These are phyloP conservation scores for Mormyrus hasselquistii DNA, from an alignment of 2,797 vertebrate species.

Conservation along the genomic window DNA sequence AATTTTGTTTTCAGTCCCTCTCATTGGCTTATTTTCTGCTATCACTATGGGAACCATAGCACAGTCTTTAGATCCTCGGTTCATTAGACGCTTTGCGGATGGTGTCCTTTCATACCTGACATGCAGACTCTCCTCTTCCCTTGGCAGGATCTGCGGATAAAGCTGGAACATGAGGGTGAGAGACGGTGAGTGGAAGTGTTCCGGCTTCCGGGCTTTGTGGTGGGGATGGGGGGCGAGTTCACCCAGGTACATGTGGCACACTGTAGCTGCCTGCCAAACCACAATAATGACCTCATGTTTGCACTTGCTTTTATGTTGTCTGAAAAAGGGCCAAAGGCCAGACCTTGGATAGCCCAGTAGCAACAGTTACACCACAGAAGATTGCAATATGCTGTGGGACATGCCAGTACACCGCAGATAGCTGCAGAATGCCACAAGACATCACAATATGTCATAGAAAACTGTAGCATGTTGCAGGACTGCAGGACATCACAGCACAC, in stretches of 20 bases:
- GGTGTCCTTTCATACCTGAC: not conserved
- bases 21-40: not conserved
- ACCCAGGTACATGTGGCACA: not conserved
- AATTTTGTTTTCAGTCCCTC: constrained; percentile 11
- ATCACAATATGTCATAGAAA: not conserved
- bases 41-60: not conserved
- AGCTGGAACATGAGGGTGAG: constrained; percentile 90
- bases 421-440: not conserved
- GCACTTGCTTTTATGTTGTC: not conserved
- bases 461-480: not conserved
- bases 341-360: not conserved
- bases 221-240: not conserved
- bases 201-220: not conserved
- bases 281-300: constrained; percentile 36
- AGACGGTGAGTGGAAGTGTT: constrained; percentile 73
- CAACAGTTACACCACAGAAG: not conserved
- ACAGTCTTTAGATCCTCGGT: not conserved
- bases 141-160: constrained; percentile 83
- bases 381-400: not conserved
- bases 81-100: not conserved
- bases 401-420: not conserved
- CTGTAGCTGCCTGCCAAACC: not conserved
- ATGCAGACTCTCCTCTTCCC: not conserved
- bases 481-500: not conserved
- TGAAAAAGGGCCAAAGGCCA: not conserved